Evolutionary conservation across 2,888 invertebrate genomes (phyloP).

Genomic region (Drosophila cognata): DNA sequence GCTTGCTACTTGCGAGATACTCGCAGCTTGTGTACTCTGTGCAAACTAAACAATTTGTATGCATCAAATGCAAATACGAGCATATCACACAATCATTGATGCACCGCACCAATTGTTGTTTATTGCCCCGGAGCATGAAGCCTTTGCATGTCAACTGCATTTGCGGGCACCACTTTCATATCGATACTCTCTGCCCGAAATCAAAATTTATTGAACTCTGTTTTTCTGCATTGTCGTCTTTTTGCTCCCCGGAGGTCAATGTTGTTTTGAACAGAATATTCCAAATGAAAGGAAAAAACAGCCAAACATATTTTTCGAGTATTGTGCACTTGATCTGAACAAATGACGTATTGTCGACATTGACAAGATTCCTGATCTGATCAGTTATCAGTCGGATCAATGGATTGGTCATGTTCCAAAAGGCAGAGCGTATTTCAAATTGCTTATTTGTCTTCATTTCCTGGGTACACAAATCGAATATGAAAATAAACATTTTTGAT

Average conservation of each 20-base stretch:
- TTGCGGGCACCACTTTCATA: conserved; percentile 8
- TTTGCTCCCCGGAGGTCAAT: not conserved
- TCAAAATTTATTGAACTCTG: not conserved
- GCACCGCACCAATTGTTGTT: conserved; percentile 58
- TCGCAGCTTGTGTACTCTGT: conserved; percentile 18
- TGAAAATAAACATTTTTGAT: rapidly evolving
- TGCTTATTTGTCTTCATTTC: not conserved
- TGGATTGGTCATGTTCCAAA: not conserved
- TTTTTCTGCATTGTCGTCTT: not conserved
- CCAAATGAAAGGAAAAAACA: not conserved
- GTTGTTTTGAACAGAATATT: not conserved
- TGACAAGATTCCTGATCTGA: not conserved
- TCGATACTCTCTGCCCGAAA: not conserved
- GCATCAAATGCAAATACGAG: conserved; percentile 64
- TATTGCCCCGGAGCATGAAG: conserved; percentile 40
- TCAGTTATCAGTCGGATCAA: not conserved
- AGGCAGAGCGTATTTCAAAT: not conserved
- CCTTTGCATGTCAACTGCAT: conserved; percentile 43
- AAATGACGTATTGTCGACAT: not conserved
- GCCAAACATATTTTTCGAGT: not conserved
- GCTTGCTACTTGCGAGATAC: conserved; percentile 30
- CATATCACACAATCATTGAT: conserved; percentile 61
- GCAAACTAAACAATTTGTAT: conserved; percentile 47
- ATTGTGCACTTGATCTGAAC: not conserved
- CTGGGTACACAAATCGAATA: not conserved